Evolutionary conservation across 2,797 vertebrate species (phyloP), one percentile per base, ranked within the genome.

Genomic region (Amblyopsis hoosieri): DNA sequence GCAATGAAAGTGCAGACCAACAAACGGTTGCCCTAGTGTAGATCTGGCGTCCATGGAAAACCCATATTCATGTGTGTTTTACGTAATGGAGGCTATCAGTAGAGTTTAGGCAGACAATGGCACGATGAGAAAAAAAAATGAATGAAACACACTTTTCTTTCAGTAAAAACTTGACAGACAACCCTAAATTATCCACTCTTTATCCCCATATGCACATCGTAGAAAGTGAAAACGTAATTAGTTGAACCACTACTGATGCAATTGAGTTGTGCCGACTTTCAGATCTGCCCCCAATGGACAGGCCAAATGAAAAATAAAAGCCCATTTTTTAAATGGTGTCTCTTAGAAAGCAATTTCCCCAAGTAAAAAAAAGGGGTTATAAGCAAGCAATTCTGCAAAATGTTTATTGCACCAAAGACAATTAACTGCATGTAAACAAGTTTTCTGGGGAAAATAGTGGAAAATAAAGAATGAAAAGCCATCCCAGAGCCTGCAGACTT

Each of bases 391-490:
- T 67, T 63, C 54, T 15, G 79, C 78, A 85, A 80, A 4, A 78
- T 75, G 88, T 87, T 91, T 79, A 89, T 82, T 85, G 70, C 72
- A 76, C 76, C 62, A 79, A 63, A 12, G 60, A 86, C 85, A 89
- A 88, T 88, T 87, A 87, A 80, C 76, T 87, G 78, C 82, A 81
- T 89, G 87, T 89, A 91, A 91, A 90, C 89, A 91, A 91, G 81
- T 72, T 57, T 7, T 84, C 81, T 86, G 85, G 81, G 83, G 85
- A 89, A 61, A 87, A 85, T 66, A 10, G 63, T 72, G 61, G 62
- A 76, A 84, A 82, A 84, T 76, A 72, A 69, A 84, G 80, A 87
- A 89, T 89, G 83, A 72, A 74, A 90, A 89, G 81, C 81, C 80
- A 83, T 75, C 79, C 85, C 74, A 64, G 79, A 73, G 84, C 87